phyloP scores from a whole-genome alignment of 2,888 invertebrate species.

The Caenorhabditis sp. region DNA sequence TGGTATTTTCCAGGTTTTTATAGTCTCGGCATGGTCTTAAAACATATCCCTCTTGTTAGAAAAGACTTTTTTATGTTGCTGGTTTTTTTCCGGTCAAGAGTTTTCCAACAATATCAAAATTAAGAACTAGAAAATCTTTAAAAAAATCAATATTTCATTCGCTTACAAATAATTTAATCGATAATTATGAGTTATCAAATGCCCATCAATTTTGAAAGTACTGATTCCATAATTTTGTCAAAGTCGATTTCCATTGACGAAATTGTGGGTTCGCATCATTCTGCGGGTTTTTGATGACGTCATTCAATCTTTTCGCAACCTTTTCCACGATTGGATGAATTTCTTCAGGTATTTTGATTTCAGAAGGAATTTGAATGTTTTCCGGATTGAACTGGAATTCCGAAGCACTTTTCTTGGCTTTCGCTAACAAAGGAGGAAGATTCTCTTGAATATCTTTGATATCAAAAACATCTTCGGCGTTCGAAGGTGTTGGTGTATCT shows the following conservation, averaged over 20 bases:
- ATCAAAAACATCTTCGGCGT: background rate
- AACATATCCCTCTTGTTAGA: too few relatives aligned
- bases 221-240: slow-evolving; percentile 24
- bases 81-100: too few relatives aligned
- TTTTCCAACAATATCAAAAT: too few relatives aligned
- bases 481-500: slow-evolving; percentile 32
- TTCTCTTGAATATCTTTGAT: slow-evolving; percentile 31
- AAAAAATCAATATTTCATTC: too few relatives aligned
- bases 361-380: background rate
- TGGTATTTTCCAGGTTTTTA: too few relatives aligned
- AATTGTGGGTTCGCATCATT: slow-evolving; percentile 16
- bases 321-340: slow-evolving; percentile 23
- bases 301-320: slow-evolving; percentile 16
- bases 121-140: too few relatives aligned
- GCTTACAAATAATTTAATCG: too few relatives aligned
- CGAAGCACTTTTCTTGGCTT: slow-evolving; percentile 20
- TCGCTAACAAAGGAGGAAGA: slow-evolving; percentile 30
- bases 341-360: slow-evolving; percentile 13
- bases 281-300: slow-evolving; percentile 1
- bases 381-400: background rate
- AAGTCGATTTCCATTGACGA: slow-evolving; percentile 28
- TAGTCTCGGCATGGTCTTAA: too few relatives aligned
- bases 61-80: too few relatives aligned
- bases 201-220: background rate
- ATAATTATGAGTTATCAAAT: too few relatives aligned